These are phyloP conservation scores for Limnodromus scolopaceus DNA, from an alignment of 2,797 vertebrate species.

Conservation along the genomic window DNA sequence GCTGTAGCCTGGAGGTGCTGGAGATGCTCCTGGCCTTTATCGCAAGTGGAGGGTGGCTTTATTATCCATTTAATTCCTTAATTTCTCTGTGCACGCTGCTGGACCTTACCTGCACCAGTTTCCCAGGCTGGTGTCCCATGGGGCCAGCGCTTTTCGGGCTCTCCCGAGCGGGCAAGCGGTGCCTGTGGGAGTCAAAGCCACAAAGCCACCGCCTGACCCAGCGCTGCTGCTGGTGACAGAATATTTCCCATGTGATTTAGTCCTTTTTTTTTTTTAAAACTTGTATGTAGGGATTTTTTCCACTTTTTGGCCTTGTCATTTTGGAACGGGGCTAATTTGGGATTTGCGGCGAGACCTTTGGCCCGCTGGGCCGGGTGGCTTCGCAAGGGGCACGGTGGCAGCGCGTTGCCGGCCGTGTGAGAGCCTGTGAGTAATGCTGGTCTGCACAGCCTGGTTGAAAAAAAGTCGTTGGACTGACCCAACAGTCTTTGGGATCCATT, in stretches of 20 bases:
- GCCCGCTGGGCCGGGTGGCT: accelerated
- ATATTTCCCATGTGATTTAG: constrained; percentile 20
- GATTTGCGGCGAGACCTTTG: not conserved
- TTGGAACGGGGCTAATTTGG: not conserved
- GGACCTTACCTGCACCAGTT: not conserved
- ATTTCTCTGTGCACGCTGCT: not conserved
- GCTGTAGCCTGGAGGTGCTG: not conserved
- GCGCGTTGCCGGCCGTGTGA: not conserved
- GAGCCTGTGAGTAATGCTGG: not conserved
- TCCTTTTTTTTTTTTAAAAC: accelerated
- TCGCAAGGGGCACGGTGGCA: not conserved
- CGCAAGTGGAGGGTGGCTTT: not conserved
- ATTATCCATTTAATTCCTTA: not conserved
- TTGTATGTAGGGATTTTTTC: not conserved
- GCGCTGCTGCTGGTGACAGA: not conserved
- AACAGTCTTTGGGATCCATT: not conserved
- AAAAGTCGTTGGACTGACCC: not conserved
- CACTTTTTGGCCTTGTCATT: not conserved
- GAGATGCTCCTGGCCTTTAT: not conserved
- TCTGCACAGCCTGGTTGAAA: not conserved
- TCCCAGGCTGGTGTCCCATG: not conserved
- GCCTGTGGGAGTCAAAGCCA: not conserved
- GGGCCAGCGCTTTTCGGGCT: accelerated
- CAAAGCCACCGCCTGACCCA: not conserved
- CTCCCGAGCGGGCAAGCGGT: accelerated